Evolutionary conservation across 2,888 invertebrate genomes (phyloP), one percentile per base, ranked within the genome.

Genomic region (Seira sanloemensis): DNA sequence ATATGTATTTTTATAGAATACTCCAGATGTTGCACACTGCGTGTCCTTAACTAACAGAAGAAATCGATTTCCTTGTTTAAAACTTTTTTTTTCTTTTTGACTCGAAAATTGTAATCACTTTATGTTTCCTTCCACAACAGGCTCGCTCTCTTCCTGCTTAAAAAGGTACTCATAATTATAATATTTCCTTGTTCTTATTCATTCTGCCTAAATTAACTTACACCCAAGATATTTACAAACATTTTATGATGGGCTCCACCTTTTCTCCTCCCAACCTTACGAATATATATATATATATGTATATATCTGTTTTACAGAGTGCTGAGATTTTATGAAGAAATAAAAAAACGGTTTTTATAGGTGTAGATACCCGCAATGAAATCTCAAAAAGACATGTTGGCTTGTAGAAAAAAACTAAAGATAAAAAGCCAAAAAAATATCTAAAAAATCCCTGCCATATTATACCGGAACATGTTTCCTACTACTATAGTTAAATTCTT

Each of bases 301-400:
- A n/a, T n/a, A n/a, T n/a, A n/a, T n/a, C n/a, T n/a, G n/a, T n/a
- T n/a, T n/a, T n/a, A n/a, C n/a, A n/a, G n/a, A n/a, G n/a, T n/a
- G n/a, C n/a, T n/a, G n/a, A n/a, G n/a, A n/a, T n/a, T n/a, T n/a
- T n/a, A n/a, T n/a, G n/a, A n/a, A n/a, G n/a, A n/a, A n/a, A n/a
- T n/a, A n/a, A n/a, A n/a, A n/a, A 65, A 65, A 74, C 74, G 62
- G 62, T 23, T 65, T 19, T 26, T 21, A 58, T 74, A 18, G 5
- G 54, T 37, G 26, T 73, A 65, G 24, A 75, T 85, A 85, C 85
- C 85, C 85, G 85, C 85, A 85, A 85, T 85, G 67, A 85, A 85
- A 85, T 85, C 85, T 85, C 85, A 80, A 78, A 80, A 67, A 50
- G 73, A 79, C 67, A 73, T 46, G 65, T 37, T 27, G 5, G 12